phyloP scores from a whole-genome alignment of 2,888 invertebrate genomes.

The Lepidonotus clava region DNA sequence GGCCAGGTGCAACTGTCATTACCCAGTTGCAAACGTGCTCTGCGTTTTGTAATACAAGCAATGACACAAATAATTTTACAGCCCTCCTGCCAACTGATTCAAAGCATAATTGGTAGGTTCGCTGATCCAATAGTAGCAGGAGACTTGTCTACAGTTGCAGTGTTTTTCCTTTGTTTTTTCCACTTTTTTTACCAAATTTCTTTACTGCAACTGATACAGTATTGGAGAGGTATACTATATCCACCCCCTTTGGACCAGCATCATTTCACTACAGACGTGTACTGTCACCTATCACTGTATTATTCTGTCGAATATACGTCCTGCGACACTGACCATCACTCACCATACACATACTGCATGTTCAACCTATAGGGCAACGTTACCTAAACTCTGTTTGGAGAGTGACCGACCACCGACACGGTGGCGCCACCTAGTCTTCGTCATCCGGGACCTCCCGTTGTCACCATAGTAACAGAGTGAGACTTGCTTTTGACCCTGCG shows the following conservation, averaged over 20 bases:
- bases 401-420: slow-evolving; percentile 8
- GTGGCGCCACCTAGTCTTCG: slow-evolving; percentile 42
- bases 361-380: too few species aligned
- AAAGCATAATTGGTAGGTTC: background rate
- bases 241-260: too few species aligned
- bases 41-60: background rate
- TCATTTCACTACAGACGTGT: too few species aligned
- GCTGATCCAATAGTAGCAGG: too few species aligned
- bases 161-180: background rate
- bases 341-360: too few species aligned
- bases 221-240: too few species aligned
- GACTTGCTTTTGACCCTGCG: slow-evolving; percentile 50
- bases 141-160: slow-evolving; percentile 12
- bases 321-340: too few species aligned
- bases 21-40: too few species aligned
- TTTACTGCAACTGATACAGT: too few species aligned
- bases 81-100: slow-evolving; percentile 2
- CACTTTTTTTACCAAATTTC: background rate
- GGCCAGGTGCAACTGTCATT: too few species aligned
- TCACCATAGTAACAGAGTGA: background rate
- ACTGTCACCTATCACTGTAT: too few species aligned
- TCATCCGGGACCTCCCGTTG: slow-evolving; percentile 35
- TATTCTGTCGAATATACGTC: slow-evolving; percentile 3
- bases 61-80: background rate
- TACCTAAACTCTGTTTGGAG: too few species aligned